Evolutionary conservation across 2,113 vertebrate species (phyloP).

Genomic region (Lates calcarifer): DNA sequence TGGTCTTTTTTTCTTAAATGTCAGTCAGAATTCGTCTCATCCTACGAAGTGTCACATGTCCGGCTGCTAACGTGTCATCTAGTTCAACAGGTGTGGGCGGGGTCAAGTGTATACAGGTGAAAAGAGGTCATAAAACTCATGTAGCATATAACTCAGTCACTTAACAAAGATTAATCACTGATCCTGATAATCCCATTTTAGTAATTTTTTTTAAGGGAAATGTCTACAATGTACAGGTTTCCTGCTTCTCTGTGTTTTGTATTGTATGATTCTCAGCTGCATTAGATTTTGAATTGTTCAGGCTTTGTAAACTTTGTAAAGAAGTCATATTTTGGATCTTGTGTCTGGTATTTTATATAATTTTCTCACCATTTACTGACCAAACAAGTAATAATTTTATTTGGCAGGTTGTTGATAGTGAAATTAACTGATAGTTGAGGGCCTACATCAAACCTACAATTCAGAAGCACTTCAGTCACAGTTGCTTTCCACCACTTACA

Average conservation of each 20-base stretch:
- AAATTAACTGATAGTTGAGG: background rate
- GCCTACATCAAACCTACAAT: too few species aligned
- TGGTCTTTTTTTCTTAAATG: background rate
- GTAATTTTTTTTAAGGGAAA: background rate
- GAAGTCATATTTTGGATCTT: background rate
- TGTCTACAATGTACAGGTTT: background rate
- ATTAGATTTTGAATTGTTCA: background rate
- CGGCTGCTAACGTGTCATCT: background rate
- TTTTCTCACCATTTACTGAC: background rate
- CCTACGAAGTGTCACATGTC: background rate
- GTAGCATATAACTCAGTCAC: too few species aligned
- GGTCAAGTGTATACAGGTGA: background rate
- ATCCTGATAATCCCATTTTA: background rate
- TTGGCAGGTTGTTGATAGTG: background rate
- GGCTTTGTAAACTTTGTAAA: background rate
- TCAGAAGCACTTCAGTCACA: background rate
- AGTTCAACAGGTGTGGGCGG: constrained; percentile 5
- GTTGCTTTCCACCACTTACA: background rate
- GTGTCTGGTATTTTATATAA: background rate
- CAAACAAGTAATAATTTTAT: background rate
- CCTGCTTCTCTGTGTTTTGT: background rate
- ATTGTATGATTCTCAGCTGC: too few species aligned
- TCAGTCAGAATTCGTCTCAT: background rate
- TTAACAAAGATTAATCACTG: background rate
- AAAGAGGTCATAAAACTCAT: background rate